Evolutionary conservation across 2,797 vertebrate genomes (phyloP).

Genomic region (Gallinago nigripennis): DNA sequence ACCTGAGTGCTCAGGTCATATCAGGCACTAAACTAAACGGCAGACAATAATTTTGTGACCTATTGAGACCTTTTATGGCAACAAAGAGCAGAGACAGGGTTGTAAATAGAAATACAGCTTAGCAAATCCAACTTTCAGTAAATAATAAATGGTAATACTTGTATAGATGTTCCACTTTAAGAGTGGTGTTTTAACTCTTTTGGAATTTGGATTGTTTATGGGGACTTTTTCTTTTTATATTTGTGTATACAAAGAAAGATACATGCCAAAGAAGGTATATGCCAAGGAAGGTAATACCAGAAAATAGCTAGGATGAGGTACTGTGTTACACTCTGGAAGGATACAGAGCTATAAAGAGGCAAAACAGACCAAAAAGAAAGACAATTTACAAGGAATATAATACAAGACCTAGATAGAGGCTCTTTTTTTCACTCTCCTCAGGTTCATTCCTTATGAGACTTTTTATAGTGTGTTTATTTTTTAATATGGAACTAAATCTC

Average conservation of each 20-base stretch:
- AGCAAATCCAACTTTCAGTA: not conserved
- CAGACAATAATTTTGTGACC: not conserved
- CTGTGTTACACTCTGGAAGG: not conserved
- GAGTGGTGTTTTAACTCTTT: not conserved
- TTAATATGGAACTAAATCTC: not conserved
- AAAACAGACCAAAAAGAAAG: not conserved
- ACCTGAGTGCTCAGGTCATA: not conserved
- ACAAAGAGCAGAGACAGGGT: not conserved
- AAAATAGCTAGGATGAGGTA: not conserved
- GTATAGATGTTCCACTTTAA: not conserved
- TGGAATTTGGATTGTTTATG: not conserved
- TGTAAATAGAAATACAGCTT: not conserved
- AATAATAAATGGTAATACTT: not conserved
- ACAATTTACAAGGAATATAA: not conserved
- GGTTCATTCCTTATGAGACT: not conserved
- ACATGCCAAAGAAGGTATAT: not conserved
- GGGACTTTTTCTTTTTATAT: not conserved
- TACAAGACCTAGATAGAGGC: not conserved
- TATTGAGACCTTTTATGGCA: rapidly evolving
- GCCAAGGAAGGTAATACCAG: not conserved
- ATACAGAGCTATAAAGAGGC: not conserved
- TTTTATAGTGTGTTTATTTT: not conserved
- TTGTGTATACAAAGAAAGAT: not conserved
- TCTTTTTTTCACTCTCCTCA: not conserved
- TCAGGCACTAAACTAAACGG: rapidly evolving